A percentile compares a stretch with the other conserved stretches of the same genome.
Conservation (phyloP, 2,888 invertebrate species). For the Lasioglossum marginatum region DNA sequence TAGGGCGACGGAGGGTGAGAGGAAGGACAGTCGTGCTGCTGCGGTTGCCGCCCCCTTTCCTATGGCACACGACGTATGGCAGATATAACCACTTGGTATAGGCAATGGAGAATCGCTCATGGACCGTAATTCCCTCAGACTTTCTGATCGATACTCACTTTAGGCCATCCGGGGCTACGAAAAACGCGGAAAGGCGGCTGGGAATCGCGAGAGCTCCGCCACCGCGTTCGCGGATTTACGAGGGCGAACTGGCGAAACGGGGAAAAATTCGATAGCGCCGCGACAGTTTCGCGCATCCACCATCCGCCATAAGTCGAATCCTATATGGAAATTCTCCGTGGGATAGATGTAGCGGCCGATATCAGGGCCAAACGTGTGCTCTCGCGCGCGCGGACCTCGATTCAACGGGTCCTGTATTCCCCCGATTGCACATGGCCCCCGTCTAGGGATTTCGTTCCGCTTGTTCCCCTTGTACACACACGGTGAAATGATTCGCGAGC, state of each 20-base stretch:
- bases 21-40: conserved; percentile 82
- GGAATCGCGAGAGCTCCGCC: conserved; percentile 20
- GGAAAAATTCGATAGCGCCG: conserved; percentile 54
- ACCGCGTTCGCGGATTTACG: conserved; percentile 53
- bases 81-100: conserved; percentile 82
- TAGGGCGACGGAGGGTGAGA: conserved; percentile 64
- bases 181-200: conserved; percentile 48
- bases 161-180: conserved; percentile 61
- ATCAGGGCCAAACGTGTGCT: conserved; percentile 32
- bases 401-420: conserved; percentile 42
- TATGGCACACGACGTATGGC: conserved; percentile 81
- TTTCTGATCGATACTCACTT: conserved; percentile 81
- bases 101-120: conserved; percentile 79
- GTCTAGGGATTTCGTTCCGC: conserved; percentile 19
- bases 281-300: conserved; percentile 52
- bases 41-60: conserved; percentile 83
- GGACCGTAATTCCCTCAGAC: conserved; percentile 79
- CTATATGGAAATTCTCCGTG: conserved; percentile 50
- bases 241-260: conserved; percentile 43
- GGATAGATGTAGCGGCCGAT: conserved; percentile 33
- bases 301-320: conserved; percentile 49
- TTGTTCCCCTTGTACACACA: conserved; percentile 20
- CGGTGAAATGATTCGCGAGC: conserved; percentile 14
- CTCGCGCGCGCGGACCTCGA: conserved; percentile 7
- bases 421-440: conserved; percentile 24